These are phyloP conservation scores for Drosophila koepferae DNA, from an alignment of 2,888 invertebrate species.

Conservation along the genomic window DNA sequence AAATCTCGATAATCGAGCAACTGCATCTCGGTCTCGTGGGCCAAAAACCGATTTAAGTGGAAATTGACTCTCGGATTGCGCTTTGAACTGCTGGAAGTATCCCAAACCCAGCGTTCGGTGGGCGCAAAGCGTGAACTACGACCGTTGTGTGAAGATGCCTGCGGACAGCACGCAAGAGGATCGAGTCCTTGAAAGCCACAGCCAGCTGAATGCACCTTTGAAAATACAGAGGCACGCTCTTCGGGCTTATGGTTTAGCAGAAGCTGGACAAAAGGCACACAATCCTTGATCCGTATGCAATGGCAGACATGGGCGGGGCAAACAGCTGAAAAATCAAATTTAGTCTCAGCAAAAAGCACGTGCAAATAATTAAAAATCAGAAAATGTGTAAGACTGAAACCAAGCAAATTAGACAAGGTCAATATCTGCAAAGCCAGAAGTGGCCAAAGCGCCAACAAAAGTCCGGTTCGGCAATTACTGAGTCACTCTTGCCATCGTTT, in stretches of 20 bases:
- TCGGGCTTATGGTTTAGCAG: constrained; percentile 62
- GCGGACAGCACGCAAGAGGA: constrained; percentile 79
- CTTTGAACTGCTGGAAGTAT: constrained; percentile 23
- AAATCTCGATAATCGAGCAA: constrained; percentile 82
- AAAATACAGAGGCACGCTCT: constrained; percentile 61
- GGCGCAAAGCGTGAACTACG: constrained; percentile 48
- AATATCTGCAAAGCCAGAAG: constrained; percentile 69
- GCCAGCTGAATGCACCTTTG: constrained; percentile 66
- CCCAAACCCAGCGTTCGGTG: constrained; percentile 82
- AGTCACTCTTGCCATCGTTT: constrained; percentile 65
- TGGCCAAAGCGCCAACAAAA: constrained; percentile 47
- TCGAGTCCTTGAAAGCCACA: constrained; percentile 79
- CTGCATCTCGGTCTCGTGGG: constrained; percentile 60
- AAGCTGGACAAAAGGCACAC: constrained; percentile 65
- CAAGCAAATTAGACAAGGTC: constrained; percentile 50
- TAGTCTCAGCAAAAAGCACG: constrained; percentile 22
- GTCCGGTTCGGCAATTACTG: constrained; percentile 69
- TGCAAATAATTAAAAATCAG: constrained; percentile 13
- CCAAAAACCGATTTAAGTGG: constrained; percentile 17
- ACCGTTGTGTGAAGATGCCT: constrained; percentile 1
- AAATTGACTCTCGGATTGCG: constrained; percentile 6
- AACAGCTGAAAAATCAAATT: constrained; percentile 35
- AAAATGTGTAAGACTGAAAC: not conserved
- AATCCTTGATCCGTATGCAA: constrained; percentile 80
- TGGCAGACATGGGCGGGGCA: constrained; percentile 61